phyloP scores from a whole-genome alignment of 2,888 invertebrate species.

The Tachina fera region DNA sequence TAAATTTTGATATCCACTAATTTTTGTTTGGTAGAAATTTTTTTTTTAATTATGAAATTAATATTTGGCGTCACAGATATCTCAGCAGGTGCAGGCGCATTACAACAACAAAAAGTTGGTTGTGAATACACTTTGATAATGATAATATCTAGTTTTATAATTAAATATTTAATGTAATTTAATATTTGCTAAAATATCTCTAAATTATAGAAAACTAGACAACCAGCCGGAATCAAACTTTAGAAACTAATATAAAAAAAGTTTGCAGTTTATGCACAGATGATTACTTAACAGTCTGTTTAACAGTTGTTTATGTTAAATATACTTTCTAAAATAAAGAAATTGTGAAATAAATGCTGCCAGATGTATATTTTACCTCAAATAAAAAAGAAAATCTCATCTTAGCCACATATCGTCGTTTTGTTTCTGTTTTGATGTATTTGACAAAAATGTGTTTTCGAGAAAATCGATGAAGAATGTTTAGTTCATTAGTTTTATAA shows the following conservation, averaged over 20 bases:
- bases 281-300: neutral
- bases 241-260: neutral
- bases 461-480: too few species aligned
- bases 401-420: too few species aligned
- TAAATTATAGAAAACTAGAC: neutral
- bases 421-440: too few species aligned
- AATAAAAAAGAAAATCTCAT: too few species aligned
- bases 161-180: slow-evolving; percentile 2
- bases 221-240: neutral
- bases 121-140: neutral
- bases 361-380: too few species aligned
- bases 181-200: neutral
- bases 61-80: slow-evolving; percentile 41
- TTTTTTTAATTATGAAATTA: slow-evolving; percentile 7
- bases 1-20: neutral
- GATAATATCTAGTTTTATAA: neutral
- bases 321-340: too few species aligned
- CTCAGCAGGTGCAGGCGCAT: neutral
- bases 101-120: neutral
- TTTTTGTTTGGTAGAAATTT: neutral
- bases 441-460: too few species aligned
- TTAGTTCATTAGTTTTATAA: too few species aligned
- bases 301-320: neutral
- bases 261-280: too few species aligned
- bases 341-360: too few species aligned